phyloP scores from a whole-genome alignment of 2,888 invertebrate genomes.

The Drosophila cracens region DNA sequence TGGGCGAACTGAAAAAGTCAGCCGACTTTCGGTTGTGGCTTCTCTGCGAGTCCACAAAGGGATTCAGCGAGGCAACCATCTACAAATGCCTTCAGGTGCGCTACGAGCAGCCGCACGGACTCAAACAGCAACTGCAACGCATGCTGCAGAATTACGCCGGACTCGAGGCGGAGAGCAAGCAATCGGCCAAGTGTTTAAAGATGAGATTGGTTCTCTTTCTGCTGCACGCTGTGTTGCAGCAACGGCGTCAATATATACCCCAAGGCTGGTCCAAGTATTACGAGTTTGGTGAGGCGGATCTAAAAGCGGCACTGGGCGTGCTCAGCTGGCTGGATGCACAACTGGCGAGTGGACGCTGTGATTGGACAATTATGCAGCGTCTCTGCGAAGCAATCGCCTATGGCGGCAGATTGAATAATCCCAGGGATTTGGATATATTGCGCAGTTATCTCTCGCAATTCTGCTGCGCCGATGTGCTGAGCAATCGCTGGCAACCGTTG shows the following conservation, averaged over 20 bases:
- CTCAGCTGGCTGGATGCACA: slow-evolving; percentile 82
- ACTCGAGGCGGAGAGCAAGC: slow-evolving; percentile 59
- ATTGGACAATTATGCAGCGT: slow-evolving; percentile 92
- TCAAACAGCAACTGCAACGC: slow-evolving; percentile 92
- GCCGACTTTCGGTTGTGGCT: slow-evolving; percentile 92
- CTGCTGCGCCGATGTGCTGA: slow-evolving; percentile 87
- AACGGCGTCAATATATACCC: slow-evolving; percentile 95
- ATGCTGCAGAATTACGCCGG: slow-evolving; percentile 90
- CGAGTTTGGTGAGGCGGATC: slow-evolving; percentile 93
- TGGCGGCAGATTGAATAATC: slow-evolving; percentile 93
- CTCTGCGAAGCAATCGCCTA: slow-evolving; percentile 92
- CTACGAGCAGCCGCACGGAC: slow-evolving; percentile 93
- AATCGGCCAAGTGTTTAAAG: slow-evolving; percentile 85
- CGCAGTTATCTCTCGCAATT: slow-evolving; percentile 87
- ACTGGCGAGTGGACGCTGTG: slow-evolving; percentile 77
- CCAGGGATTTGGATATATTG: slow-evolving; percentile 87
- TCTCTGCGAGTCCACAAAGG: slow-evolving; percentile 92
- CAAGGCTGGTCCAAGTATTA: slow-evolving; percentile 96
- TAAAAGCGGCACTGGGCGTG: slow-evolving; percentile 90
- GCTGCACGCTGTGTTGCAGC: slow-evolving; percentile 95
- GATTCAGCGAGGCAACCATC: slow-evolving; percentile 90
- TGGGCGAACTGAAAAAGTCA: slow-evolving; percentile 85
- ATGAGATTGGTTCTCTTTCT: slow-evolving; percentile 92
- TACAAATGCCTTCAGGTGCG: slow-evolving; percentile 92
- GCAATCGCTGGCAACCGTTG: slow-evolving; percentile 87